These are phyloP conservation scores for Coluber constrictor DNA, from an alignment of 2,797 vertebrate species.

Conservation along the genomic window DNA sequence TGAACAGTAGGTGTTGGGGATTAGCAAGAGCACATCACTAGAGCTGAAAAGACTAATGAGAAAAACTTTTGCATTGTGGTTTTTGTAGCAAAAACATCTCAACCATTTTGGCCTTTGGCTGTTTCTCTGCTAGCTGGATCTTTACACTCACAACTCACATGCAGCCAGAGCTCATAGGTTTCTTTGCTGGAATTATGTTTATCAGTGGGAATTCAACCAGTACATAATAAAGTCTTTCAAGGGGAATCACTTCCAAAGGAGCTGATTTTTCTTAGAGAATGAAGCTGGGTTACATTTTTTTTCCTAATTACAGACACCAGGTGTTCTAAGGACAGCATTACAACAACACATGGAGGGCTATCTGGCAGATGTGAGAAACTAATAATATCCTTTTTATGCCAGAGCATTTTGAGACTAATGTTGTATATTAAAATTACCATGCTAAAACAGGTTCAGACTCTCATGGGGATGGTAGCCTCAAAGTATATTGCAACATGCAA, in stretches of 20 bases:
- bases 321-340: neutral
- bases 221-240: conserved; percentile 5
- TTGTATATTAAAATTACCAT: neutral
- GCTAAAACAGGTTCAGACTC: neutral
- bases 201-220: conserved; percentile 18
- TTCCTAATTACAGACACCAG: neutral
- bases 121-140: conserved; percentile 10
- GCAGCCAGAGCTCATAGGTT: neutral
- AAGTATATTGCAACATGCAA: neutral
- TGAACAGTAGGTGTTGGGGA: conserved; percentile 9
- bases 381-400: conserved; percentile 25
- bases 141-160: neutral
- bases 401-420: neutral
- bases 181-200: conserved; percentile 4
- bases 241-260: neutral
- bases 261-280: conserved; percentile 10
- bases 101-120: conserved; percentile 18
- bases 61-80: conserved; percentile 17
- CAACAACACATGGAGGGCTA: neutral
- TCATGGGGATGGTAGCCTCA: neutral
- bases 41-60: conserved; percentile 27
- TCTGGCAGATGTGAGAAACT: conserved; percentile 3
- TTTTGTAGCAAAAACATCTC: conserved; percentile 21
- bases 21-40: neutral
- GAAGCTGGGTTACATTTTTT: neutral